Evolutionary conservation across 2,113 vertebrate species (phyloP), one percentile per base, ranked within the genome.

Genomic region (Lanius collurio): DNA sequence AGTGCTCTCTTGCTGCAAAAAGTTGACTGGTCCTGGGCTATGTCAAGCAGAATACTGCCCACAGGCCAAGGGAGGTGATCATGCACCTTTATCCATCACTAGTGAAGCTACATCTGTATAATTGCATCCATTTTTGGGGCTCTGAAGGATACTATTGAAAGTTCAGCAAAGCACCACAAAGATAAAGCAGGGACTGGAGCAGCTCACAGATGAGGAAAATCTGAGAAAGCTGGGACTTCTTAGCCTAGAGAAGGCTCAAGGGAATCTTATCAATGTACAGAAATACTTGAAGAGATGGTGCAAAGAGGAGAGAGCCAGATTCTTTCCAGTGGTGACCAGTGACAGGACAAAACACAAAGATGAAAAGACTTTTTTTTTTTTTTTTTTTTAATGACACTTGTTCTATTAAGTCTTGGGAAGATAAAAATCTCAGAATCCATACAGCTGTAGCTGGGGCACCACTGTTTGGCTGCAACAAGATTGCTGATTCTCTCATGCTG

Each of bases 51-150:
- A 64, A 23, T 35, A 47, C 2, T 62, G 18, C 26, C 42, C 2
- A 3, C 15, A 65, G 12, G 35, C 24, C 0, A 0, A 79, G 30
- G 31, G 18, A 67, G 7, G 24, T 31, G 27, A 49, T 65, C 15
- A 23, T 70, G 56, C 3, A 2, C 11, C 11, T 78, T 71, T 57
- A 53, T 64, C 55, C 49, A 73, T 27, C 35, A 46, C 21, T 59
- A 28, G 4, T 41, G 42, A 71, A n/a, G 16, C 9, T 47, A 46
- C 39, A 68, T 10, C 6, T 37, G 26, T 11, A 10, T 13, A 41
- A 41, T 7, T 47, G 39, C 28, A 47, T 68, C 21, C 13, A 31
- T 14, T 69, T 55, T 30, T 6, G 30, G 8, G 14, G n/a, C 9
- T 39, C 20, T 31, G 55, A 41, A 55, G 30, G 26, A 68, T 33